Evolutionary conservation across 2,113 vertebrate species (phyloP), one percentile per base, ranked within the genome.

Genomic region (Mobula hypostoma): DNA sequence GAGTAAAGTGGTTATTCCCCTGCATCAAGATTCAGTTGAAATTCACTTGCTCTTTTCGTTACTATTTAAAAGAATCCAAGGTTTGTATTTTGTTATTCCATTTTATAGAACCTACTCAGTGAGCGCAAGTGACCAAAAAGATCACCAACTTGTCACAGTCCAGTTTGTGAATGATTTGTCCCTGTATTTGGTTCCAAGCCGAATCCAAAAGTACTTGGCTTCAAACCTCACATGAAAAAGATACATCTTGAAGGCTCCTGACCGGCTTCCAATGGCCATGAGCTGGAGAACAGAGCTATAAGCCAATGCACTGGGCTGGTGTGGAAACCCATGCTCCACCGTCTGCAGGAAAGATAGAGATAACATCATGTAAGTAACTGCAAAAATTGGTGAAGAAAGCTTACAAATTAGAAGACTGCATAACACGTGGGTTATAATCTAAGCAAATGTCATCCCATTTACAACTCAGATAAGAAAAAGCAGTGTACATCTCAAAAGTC

Each of bases 201-300:
- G 32, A 61, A 90, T 19, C 61, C 85, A 68, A 90, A 29, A 61
- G 15, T 0, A 17, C 61, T 66, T n/a, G 1, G 15, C 8, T 90
- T 90, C 15, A 19, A 66, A 90, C 66, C n/a, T n/a, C 61, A 90
- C 7, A 0, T 68, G 85, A 90, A 95, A 97, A 98, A 97, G 97
- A 99, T 99, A 99, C 99, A 99, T 96, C 95, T 99, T 99, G 96
- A 99, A 97, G 94, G 99, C 98, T 95, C 99, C 99, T 0, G 98
- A 99, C 29, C 98, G 97, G 0, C 98, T 99, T 78, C 99, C 99
- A 0, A 99, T 99, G 95, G 98, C 98, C 97, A 99, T 97, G 92
- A 99, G 97, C 70, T 95, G 97, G 27, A 99, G 96, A 29, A 96
- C 97, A 0, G 98, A 96, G 95, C 98, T 99, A 94, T 97, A 99